phyloP scores from a whole-genome alignment of 2,113 vertebrate species.

The Petaurus breviceps region DNA sequence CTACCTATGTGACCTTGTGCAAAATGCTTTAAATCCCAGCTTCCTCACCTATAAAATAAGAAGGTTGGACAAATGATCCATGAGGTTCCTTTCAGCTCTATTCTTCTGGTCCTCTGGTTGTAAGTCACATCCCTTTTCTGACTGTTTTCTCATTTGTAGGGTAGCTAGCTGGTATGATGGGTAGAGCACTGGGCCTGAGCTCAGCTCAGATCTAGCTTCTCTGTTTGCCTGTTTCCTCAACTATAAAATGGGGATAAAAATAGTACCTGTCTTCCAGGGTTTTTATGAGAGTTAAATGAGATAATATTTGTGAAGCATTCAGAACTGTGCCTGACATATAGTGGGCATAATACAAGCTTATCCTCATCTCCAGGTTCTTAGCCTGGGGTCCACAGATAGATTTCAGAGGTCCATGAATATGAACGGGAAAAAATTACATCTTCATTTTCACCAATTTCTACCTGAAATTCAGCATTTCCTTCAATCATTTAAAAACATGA shows the following conservation, averaged over 20 bases:
- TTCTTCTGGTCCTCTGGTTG: background rate
- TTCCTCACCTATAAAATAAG: background rate
- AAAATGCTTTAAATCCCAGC: background rate
- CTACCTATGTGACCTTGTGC: background rate
- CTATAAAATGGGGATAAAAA: background rate
- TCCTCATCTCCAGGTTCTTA: background rate
- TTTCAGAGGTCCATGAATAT: too few species aligned
- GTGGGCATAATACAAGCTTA: background rate
- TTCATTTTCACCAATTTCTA: too few species aligned
- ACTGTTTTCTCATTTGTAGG: background rate
- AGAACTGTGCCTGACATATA: background rate
- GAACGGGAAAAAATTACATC: too few species aligned
- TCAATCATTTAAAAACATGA: background rate
- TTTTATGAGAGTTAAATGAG: background rate
- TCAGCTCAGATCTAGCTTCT: background rate
- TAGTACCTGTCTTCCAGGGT: background rate
- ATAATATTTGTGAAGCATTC: background rate
- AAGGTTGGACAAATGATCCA: background rate
- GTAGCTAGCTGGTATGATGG: background rate
- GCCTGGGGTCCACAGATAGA: background rate
- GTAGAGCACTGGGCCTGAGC: background rate
- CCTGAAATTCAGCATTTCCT: too few species aligned
- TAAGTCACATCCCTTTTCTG: background rate
- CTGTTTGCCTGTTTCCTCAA: background rate
- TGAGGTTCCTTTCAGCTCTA: background rate